Percentiles rank a stretch among this genome's conserved stretches.
Evolutionary conservation across 2,888 invertebrate species (phyloP).

Genomic region (Hetaerina titia): DNA sequence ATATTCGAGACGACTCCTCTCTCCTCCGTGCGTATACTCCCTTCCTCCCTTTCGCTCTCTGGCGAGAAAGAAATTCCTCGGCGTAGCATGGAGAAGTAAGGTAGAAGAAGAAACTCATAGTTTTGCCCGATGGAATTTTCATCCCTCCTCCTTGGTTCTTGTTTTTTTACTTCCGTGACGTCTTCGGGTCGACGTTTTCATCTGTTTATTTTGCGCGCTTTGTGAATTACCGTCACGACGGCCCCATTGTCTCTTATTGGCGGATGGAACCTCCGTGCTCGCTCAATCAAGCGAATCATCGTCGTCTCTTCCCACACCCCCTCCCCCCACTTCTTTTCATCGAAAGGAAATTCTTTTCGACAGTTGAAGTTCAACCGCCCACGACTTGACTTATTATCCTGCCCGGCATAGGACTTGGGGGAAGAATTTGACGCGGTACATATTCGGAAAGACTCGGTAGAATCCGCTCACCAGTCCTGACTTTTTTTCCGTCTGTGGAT

Average conservation of each 20-base stretch:
- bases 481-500: not conserved
- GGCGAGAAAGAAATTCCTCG: not conserved
- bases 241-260: not conserved
- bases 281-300: conserved; percentile 10
- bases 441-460: not conserved
- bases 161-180: not conserved
- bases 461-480: not conserved
- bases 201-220: not conserved
- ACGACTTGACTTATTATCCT: not conserved
- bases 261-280: not conserved
- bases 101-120: not conserved
- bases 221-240: conserved; percentile 6
- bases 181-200: not conserved
- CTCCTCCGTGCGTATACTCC: too few species aligned
- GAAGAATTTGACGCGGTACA: conserved; percentile 23
- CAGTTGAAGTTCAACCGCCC: not conserved
- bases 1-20: not conserved
- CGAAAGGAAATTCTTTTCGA: not conserved
- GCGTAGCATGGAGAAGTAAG: too few species aligned
- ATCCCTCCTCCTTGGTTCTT: too few species aligned
- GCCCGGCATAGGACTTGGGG: not conserved
- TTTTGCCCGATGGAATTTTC: not conserved
- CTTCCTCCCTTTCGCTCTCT: not conserved
- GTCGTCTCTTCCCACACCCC: too few species aligned
- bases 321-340: not conserved